These are phyloP conservation scores for Tachystola acroxantha DNA, from an alignment of 2,888 invertebrate genomes.

Conservation along the genomic window DNA sequence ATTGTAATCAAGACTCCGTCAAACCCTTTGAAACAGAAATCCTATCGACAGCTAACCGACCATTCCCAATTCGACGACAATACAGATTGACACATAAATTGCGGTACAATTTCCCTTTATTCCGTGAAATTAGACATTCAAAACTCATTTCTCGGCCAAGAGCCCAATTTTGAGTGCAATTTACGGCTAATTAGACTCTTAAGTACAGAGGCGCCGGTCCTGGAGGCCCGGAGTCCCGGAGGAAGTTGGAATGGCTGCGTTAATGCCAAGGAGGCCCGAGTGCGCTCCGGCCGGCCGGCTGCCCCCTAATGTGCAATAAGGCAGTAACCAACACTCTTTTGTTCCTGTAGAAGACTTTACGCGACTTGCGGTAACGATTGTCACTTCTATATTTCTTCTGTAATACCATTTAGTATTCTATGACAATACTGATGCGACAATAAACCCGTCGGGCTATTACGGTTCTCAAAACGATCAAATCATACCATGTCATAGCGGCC, in stretches of 20 bases:
- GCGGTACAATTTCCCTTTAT: constrained; percentile 57
- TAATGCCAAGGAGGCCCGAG: constrained; percentile 27
- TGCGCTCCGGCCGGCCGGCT: constrained; percentile 12
- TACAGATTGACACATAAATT: constrained; percentile 57
- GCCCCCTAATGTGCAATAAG: constrained; percentile 42
- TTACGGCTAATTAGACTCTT: constrained; percentile 71
- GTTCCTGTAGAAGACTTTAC: constrained; percentile 29
- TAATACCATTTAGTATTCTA: too few relatives aligned
- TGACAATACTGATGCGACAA: too few relatives aligned
- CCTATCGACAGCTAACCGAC: constrained; percentile 23
- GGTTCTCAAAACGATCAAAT: too few relatives aligned
- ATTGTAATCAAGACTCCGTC: constrained; percentile 7
- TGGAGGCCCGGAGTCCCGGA: constrained; percentile 31
- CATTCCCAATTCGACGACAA: constrained; percentile 34
- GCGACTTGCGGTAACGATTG: background rate
- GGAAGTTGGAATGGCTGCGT: constrained; percentile 52
- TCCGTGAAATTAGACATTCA: constrained; percentile 66
- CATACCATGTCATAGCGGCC: too few relatives aligned
- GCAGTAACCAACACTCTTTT: constrained; percentile 42
- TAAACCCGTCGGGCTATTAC: too few relatives aligned
- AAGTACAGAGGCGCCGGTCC: constrained; percentile 50
- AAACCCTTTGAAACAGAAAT: constrained; percentile 6
- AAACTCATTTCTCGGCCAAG: constrained; percentile 65
- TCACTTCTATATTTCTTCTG: background rate
- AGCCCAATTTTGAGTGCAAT: constrained; percentile 66